Evolutionary conservation across 2,113 vertebrate genomes (phyloP).

Genomic region (Phalacrocorax brasilianus): DNA sequence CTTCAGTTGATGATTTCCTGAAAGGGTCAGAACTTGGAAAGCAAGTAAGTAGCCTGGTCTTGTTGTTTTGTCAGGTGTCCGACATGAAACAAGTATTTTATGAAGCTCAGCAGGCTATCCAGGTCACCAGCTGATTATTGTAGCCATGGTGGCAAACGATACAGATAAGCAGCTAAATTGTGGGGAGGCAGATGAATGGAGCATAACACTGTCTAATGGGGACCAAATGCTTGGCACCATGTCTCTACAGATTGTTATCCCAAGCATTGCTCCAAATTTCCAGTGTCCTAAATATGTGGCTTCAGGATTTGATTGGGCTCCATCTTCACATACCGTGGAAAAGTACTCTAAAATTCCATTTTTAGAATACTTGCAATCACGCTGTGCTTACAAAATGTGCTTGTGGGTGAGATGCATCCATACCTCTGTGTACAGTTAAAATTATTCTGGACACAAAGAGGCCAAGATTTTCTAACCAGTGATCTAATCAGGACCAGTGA

Average conservation of each 20-base stretch:
- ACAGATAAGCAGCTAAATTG: not conserved
- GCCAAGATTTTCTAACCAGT: not conserved
- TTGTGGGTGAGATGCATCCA: not conserved
- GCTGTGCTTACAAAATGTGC: not conserved
- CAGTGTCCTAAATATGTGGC: not conserved
- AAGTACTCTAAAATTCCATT: not conserved
- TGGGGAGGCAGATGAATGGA: not conserved
- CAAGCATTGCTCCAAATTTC: not conserved
- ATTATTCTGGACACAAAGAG: not conserved
- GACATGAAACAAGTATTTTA: accelerated
- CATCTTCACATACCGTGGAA: not conserved
- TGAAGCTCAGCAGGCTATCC: not conserved
- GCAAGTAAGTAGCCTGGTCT: constrained; percentile 75
- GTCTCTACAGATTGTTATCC: not conserved
- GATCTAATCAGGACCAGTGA: not conserved
- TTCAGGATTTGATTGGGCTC: not conserved
- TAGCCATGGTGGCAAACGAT: not conserved
- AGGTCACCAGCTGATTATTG: not conserved
- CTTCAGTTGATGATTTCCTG: constrained; percentile 95
- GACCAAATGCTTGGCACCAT: not conserved
- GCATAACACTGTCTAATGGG: not conserved
- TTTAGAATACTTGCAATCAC: not conserved
- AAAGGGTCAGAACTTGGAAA: constrained; percentile 92
- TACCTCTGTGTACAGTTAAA: not conserved
- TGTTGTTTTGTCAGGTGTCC: accelerated